Evolutionary conservation across 2,797 vertebrate genomes (phyloP).

Genomic region (Betta splendens): DNA sequence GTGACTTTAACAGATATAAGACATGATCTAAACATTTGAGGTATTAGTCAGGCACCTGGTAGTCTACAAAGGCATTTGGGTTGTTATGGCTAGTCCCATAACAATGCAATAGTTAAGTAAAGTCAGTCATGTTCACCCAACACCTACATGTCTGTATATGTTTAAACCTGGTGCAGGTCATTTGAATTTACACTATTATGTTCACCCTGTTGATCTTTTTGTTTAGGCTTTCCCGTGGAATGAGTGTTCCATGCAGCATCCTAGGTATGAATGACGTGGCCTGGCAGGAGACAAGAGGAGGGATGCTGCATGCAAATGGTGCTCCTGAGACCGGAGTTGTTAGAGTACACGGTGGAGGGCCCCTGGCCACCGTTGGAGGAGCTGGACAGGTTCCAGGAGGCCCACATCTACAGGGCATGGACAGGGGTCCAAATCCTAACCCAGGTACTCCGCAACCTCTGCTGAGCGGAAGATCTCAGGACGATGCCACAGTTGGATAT

Average conservation of each 20-base stretch:
- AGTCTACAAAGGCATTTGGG: no score
- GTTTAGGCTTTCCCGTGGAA: slow-evolving; percentile 79
- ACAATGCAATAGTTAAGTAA: no score
- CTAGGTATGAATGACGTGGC: slow-evolving; percentile 86
- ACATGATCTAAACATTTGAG: no score
- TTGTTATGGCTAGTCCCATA: no score
- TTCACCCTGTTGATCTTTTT: background rate
- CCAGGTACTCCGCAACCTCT: slow-evolving; percentile 74
- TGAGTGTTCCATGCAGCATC: slow-evolving; percentile 85
- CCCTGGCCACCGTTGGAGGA: slow-evolving; percentile 69
- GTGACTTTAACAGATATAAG: background rate
- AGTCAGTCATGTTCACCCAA: background rate
- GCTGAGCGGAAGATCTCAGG: slow-evolving; percentile 79
- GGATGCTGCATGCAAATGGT: slow-evolving; percentile 81
- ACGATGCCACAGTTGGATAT: slow-evolving; percentile 79
- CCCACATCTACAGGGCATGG: slow-evolving; percentile 75
- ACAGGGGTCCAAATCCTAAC: slow-evolving; percentile 67
- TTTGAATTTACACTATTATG: background rate
- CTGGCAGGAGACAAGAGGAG: slow-evolving; percentile 85
- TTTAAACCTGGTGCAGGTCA: background rate
- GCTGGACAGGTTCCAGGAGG: slow-evolving; percentile 66
- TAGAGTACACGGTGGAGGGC: slow-evolving; percentile 69
- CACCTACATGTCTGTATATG: background rate
- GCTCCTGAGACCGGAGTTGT: slow-evolving; percentile 77
- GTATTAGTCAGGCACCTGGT: no score